Evolutionary conservation across 2,797 vertebrate species (phyloP).

Genomic region (Molossus alvarezi): DNA sequence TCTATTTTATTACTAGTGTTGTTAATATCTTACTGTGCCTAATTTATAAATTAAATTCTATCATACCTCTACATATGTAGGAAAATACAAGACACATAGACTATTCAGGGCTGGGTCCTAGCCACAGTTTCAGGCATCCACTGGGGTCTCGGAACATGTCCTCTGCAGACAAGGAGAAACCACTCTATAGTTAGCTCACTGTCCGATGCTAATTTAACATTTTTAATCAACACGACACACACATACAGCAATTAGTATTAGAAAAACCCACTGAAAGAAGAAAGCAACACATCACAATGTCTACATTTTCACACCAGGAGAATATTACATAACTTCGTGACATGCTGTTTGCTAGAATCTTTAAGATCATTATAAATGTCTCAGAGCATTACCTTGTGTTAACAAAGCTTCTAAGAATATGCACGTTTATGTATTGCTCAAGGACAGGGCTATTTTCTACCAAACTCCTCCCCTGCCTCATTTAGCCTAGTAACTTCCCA

Average conservation of each 20-base stretch:
- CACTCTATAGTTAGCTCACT: background rate
- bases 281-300: background rate
- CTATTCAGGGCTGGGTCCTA: background rate
- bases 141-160: background rate
- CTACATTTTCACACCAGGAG: background rate
- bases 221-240: too few relatives aligned
- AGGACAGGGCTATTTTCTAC: background rate
- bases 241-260: background rate
- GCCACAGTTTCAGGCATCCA: background rate
- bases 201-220: too few relatives aligned
- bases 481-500: background rate
- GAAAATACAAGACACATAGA: background rate
- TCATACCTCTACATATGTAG: background rate
- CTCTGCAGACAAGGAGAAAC: background rate
- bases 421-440: background rate
- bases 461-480: background rate
- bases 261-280: constrained; percentile 24
- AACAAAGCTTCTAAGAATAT: background rate
- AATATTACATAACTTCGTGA: background rate
- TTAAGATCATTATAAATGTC: background rate
- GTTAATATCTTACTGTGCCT: background rate
- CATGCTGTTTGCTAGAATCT: background rate
- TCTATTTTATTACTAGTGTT: background rate
- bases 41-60: background rate
- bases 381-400: background rate